A percentile compares a stretch with the other conserved stretches of the same genome.
These are phyloP conservation scores for Drosophila asahinai DNA, from an alignment of 1,140 invertebrate genomes.

Conservation along the genomic window DNA sequence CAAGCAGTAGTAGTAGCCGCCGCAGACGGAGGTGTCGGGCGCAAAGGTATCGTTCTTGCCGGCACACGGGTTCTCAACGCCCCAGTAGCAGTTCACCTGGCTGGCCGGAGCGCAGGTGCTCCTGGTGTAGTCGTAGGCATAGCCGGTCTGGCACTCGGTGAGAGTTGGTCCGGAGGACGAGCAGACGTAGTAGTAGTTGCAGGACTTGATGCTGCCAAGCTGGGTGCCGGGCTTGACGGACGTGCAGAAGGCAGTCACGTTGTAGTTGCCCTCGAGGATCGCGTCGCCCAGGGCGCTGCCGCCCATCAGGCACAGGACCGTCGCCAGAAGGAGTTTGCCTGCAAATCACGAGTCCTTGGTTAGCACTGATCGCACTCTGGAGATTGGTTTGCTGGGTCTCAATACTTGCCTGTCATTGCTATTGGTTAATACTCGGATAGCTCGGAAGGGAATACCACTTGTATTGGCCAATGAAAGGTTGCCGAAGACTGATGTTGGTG, in stretches of 20 bases:
- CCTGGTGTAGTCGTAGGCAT: conserved; percentile 43
- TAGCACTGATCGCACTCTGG: no score
- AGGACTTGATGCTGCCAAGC: conserved; percentile 54
- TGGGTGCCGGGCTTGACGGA: conserved; percentile 27
- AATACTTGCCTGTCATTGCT: conserved; percentile 55
- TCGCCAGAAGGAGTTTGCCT: conserved; percentile 50
- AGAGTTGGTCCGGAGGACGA: conserved; percentile 31
- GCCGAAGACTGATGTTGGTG: conserved; percentile 41
- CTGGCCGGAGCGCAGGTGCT: conserved; percentile 24
- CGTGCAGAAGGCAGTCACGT: conserved; percentile 60
- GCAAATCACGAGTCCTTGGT: not conserved
- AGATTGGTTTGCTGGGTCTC: not conserved
- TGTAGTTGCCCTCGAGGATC: conserved; percentile 61
- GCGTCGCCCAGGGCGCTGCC: conserved; percentile 31
- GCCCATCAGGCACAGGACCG: conserved; percentile 49
- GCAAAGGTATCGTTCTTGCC: conserved; percentile 26
- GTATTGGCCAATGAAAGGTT: conserved; percentile 39
- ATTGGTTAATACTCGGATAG: conserved; percentile 12
- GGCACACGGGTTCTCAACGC: conserved; percentile 35
- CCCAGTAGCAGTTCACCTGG: conserved; percentile 51
- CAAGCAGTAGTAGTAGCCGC: conserved; percentile 34
- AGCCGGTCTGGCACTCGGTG: conserved; percentile 19
- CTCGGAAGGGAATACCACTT: not conserved
- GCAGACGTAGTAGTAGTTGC: conserved; percentile 58
- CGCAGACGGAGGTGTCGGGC: conserved; percentile 37